Base-by-base conservation (phyloP, 2,888 invertebrate genomes). In the Napeogenes inachia region DNA sequence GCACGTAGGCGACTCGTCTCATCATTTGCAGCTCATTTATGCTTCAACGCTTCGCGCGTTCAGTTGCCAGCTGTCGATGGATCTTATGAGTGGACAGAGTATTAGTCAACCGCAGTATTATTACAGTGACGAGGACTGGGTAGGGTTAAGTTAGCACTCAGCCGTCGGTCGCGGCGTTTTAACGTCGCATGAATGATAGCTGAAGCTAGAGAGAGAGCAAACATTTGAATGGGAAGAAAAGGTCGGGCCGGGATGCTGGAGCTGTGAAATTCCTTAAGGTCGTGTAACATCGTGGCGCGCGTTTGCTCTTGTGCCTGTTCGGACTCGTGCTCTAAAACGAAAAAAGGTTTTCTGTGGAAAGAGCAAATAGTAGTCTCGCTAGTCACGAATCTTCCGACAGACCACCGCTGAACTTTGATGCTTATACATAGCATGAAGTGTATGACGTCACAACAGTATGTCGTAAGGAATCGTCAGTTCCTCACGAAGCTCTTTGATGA, bases 41-140 rank as follows among this genome's bases (percentile, higher is more conserved):
- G 89, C 89, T 89, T 89, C 80, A 82, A 87, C 87, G 89, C 88
- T 89, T 89, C 77, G 76, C 84, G 88, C 89, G 89, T 87, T 87
- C 81, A 81, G 87, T 89, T 87, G 89, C 86, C 87, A 80, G 86
- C 87, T 84, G 87, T 86, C 84, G 85, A 81, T 82, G 89, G 84
- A 89, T 87, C 81, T 83, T 83, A 85, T 87, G 86, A 85, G 87
- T 87, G 89, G 85, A 86, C 88, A 87, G 89, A 89, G 89, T 89
- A 89, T 89, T 89, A 90, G 89, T 90, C 90, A 89, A 89, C 86
- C 89, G 87, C 90, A 90, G 90, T 90, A 90, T 90, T 90, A 90
- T 90, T 87, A 87, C 87, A 88, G 88, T 88, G 87, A 85, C 88
- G 87, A 87, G 87, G 84, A 87, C 87, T 85, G 89, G 88, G 85